A percentile compares a stretch with the other conserved stretches of the same genome.
Evolutionary conservation across 2,797 vertebrate genomes (phyloP).

Genomic region (Gallinago nigripennis): DNA sequence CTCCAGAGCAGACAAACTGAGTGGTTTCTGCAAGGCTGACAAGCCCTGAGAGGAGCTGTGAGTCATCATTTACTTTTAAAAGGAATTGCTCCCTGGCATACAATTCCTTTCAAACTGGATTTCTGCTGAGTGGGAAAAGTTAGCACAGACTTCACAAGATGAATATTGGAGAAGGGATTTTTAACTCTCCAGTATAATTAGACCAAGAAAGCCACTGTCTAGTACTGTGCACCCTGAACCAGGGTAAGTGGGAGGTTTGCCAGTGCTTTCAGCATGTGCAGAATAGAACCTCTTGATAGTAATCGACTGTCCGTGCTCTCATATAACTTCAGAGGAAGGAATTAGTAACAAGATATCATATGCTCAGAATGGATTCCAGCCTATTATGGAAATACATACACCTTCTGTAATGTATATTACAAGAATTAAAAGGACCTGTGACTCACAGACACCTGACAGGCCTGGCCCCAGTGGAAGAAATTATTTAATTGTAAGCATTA

Average conservation of each 20-base stretch:
- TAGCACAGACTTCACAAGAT: not conserved
- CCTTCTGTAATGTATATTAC: not conserved
- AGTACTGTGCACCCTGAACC: not conserved
- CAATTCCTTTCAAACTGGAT: not conserved
- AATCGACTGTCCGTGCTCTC: not conserved
- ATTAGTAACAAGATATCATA: not conserved
- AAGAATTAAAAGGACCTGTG: slow-evolving; percentile 5
- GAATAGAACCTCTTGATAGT: not conserved
- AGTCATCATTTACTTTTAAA: not conserved
- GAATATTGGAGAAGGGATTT: not conserved
- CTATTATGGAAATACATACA: not conserved
- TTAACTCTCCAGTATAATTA: not conserved
- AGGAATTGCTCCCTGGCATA: not conserved
- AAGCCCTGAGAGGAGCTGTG: not conserved
- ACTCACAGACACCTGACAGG: slow-evolving; percentile 5
- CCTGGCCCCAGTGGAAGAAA: not conserved
- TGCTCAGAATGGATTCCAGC: not conserved
- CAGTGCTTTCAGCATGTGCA: not conserved
- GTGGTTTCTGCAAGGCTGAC: not conserved
- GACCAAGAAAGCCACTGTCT: not conserved
- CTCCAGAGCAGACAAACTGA: not conserved
- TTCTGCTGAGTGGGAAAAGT: not conserved
- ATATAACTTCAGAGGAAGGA: not conserved
- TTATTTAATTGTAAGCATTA: slow-evolving; percentile 15
- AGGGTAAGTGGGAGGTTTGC: not conserved